These are phyloP conservation scores for Pyrgus malvae DNA, from an alignment of 2,888 invertebrate genomes.

Conservation along the genomic window DNA sequence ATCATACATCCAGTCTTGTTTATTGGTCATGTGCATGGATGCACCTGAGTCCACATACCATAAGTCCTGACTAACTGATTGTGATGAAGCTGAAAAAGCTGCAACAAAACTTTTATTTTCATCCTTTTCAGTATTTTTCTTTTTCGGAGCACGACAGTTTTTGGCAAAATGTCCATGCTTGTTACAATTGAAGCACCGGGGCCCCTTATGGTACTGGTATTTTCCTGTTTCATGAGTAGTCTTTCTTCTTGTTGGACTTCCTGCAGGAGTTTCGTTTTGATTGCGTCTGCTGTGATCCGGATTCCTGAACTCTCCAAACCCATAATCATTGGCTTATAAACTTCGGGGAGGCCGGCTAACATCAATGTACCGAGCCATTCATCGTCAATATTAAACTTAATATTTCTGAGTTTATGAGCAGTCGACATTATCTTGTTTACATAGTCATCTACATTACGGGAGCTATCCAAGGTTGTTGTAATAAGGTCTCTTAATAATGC, in stretches of 20 bases:
- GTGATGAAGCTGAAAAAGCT: background rate
- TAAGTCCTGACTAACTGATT: background rate
- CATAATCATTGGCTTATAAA: slow-evolving; percentile 35
- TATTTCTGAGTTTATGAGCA: slow-evolving; percentile 32
- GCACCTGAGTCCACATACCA: slow-evolving; percentile 10
- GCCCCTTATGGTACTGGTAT: slow-evolving; percentile 6
- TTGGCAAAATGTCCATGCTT: slow-evolving; percentile 25
- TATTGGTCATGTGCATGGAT: slow-evolving; percentile 9
- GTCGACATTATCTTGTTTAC: slow-evolving; percentile 32
- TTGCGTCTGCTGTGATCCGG: slow-evolving; percentile 25
- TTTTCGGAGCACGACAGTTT: slow-evolving; percentile 19
- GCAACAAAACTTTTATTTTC: background rate
- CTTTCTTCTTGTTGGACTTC: slow-evolving; percentile 25
- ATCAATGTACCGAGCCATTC: slow-evolving; percentile 34
- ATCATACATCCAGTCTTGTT: slow-evolving; percentile 4
- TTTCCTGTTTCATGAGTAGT: background rate
- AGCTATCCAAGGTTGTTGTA: slow-evolving; percentile 1
- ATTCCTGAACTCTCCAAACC: slow-evolving; percentile 32
- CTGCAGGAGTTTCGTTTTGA: slow-evolving; percentile 30
- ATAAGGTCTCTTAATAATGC: slow-evolving; percentile 20
- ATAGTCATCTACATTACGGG: slow-evolving; percentile 23
- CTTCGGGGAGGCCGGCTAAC: slow-evolving; percentile 31
- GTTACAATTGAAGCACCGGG: slow-evolving; percentile 27
- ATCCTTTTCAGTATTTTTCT: background rate
- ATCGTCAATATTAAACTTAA: slow-evolving; percentile 30